These are phyloP conservation scores for Sipha maydis DNA, from an alignment of 2,888 invertebrate genomes.

Conservation along the genomic window DNA sequence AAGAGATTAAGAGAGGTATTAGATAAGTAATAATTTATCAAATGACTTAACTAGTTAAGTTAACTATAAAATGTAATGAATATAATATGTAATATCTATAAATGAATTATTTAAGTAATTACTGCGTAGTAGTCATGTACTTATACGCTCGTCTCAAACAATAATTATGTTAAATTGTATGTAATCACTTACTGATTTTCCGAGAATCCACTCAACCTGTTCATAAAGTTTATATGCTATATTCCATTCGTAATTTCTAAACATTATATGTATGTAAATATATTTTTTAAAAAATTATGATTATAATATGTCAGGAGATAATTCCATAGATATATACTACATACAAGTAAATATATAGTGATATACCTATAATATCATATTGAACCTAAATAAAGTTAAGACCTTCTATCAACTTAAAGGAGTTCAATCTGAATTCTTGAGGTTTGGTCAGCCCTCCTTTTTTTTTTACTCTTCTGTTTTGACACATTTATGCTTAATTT, in stretches of 20 bases:
- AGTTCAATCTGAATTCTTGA: too few species aligned
- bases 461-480: too few species aligned
- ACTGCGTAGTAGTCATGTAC: not conserved
- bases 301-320: not conserved
- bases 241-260: not conserved
- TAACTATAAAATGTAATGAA: too few species aligned
- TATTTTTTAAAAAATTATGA: not conserved
- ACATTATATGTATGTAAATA: not conserved
- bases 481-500: too few species aligned
- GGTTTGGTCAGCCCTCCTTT: too few species aligned
- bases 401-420: too few species aligned
- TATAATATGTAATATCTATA: not conserved
- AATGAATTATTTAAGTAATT: not conserved
- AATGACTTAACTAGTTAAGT: too few species aligned
- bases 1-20: too few species aligned
- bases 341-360: too few species aligned
- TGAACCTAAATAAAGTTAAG: too few species aligned
- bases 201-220: conserved; percentile 1
- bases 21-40: too few species aligned
- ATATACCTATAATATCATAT: too few species aligned
- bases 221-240: not conserved
- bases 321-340: not conserved
- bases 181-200: conserved; percentile 24
- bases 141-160: not conserved
- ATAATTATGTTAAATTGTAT: not conserved